Base-by-base conservation (phyloP, 2,113 vertebrate species). In the Casuarius casuarius region DNA sequence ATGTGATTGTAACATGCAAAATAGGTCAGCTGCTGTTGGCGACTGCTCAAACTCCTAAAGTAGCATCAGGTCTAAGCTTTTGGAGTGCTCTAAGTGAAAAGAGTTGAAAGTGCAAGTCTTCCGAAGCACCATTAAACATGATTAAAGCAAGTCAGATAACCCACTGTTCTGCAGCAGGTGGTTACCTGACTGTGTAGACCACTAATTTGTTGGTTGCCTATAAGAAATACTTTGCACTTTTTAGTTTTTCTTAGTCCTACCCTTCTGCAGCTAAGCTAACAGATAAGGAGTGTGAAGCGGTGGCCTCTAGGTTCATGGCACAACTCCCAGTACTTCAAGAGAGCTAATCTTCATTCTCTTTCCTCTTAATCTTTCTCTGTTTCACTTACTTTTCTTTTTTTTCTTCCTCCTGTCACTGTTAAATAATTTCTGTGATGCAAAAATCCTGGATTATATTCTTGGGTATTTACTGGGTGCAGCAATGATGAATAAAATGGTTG, bases 1-100 rank as follows among this genome's bases (percentile, higher is more conserved):
- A 62, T 31, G 22, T 62, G 28, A 3, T 9, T 35, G 11, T 10
- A 14, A 16, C 1, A 0, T 0, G 4, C 21, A 54, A 4, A 0
- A 3, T 26, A 18, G 17, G 12, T 66, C 42, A 48, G 33, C 49
- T 70, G 9, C n/a, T 26, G 15, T 49, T 31, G 52, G 8, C 22
- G 10, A 16, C 13, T 52, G n/a, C 35, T 72, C 46, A 49, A 44
- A 21, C 62, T 23, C 38, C 4, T 38, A 9, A 38, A 65, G 29
- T 5, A 51, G 11, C 0, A 0, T 2, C 3, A 26, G 31, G 23
- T 26, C 20, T 77, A 42, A 28, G 51, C 38, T 9, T 83, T 20
- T 35, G 52, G 10, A 33, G 19, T 25, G 52, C 0, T 76, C 38
- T 5, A 29, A 2, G 4, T 4, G 17, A 1, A 35, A 58, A 1